Conservation (phyloP, 2,888 invertebrate species). For the Muscina levida region DNA sequence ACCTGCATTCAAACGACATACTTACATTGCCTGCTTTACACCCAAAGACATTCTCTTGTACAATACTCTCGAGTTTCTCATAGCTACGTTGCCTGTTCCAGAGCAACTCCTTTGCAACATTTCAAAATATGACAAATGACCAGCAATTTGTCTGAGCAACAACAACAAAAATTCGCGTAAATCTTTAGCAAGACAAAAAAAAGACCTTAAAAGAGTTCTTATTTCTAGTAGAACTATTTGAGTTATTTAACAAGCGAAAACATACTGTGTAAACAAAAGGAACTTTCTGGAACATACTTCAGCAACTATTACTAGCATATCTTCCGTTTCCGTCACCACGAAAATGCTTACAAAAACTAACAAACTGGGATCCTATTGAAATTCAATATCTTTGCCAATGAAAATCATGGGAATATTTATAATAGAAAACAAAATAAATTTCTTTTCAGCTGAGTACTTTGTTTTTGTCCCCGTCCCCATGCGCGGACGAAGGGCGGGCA, state of each 20-base stretch:
- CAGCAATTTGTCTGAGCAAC: no score
- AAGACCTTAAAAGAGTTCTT: no score
- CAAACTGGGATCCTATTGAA: neutral
- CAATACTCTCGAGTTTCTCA: no score
- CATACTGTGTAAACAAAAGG: conserved; percentile 7
- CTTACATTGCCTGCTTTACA: no score
- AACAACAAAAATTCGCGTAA: no score
- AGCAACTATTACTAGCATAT: neutral
- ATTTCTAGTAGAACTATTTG: no score
- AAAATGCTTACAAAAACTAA: neutral
- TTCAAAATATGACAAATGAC: neutral
- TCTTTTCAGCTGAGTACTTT: neutral
- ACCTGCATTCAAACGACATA: no score
- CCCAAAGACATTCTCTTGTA: no score
- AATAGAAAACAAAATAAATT: neutral
- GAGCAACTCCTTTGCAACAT: no score
- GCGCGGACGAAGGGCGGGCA: neutral
- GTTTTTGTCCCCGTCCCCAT: no score
- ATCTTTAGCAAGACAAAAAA: no score
- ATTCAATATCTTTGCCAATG: conserved; percentile 15
- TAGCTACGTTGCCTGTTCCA: no score
- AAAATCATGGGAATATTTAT: neutral
- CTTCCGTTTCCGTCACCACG: neutral
- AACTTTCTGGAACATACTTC: conserved; percentile 2
- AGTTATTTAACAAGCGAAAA: neutral